Conservation (phyloP, 2,888 invertebrate species). For the Ormyrus nitidulus region DNA sequence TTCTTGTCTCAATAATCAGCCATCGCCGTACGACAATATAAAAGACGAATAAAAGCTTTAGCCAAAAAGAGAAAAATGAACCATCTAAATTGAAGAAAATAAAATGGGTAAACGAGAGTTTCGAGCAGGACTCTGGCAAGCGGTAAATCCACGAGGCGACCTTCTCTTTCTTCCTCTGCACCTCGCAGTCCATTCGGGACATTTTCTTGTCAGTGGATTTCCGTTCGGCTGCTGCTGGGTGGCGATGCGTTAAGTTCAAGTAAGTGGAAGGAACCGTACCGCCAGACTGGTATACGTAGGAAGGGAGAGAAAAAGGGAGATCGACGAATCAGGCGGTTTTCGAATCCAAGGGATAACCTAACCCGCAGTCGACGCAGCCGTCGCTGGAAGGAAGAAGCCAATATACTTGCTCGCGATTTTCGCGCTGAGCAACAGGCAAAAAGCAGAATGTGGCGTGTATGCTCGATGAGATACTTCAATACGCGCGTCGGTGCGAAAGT, state of each 20-base stretch:
- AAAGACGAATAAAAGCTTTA: not conserved
- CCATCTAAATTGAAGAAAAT: too few relatives aligned
- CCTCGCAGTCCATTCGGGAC: slow-evolving; percentile 24
- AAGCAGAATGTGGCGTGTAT: slow-evolving; percentile 24
- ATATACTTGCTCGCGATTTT: too few relatives aligned
- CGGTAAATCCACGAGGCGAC: slow-evolving; percentile 30
- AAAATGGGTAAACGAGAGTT: slow-evolving; percentile 2
- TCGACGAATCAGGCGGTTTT: slow-evolving; percentile 14
- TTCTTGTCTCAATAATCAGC: slow-evolving; percentile 1
- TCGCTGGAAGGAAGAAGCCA: not conserved
- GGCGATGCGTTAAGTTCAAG: slow-evolving; percentile 53
- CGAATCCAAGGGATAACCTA: slow-evolving; percentile 6
- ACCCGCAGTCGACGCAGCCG: not conserved
- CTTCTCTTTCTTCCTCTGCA: not conserved
- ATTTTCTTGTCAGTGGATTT: slow-evolving; percentile 50
- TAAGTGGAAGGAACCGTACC: slow-evolving; percentile 46
- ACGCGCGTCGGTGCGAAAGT: too few relatives aligned
- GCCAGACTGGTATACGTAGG: not conserved
- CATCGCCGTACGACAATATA: not conserved
- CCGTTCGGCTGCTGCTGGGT: slow-evolving; percentile 11
- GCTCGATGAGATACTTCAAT: too few relatives aligned
- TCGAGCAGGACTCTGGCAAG: not conserved
- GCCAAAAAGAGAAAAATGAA: not conserved
- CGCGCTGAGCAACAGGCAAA: slow-evolving; percentile 46
- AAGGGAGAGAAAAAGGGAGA: not conserved